Base-by-base conservation (phyloP, 2,113 vertebrate genomes). In the Ariopsis seemanni region DNA sequence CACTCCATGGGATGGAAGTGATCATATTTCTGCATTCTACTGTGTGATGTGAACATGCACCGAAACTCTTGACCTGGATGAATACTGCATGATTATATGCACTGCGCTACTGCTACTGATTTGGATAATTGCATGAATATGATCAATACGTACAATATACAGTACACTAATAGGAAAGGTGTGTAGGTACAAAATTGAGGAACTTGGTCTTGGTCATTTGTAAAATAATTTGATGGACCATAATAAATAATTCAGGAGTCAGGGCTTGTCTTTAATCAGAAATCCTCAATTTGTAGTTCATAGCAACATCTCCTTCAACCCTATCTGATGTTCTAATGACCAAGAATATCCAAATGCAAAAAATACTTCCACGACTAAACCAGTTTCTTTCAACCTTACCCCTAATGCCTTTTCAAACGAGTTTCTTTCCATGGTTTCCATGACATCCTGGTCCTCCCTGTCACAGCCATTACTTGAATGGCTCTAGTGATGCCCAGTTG, bases 361-460 rank as follows among this genome's bases (percentile, higher is more conserved):
- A n/a, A 3, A 14, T 22, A 5, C 11, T 65, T 50, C 48, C 50
- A 17, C 34, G 60, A 34, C 50, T 57, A 25, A 62, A 14, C 15
- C 30, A 25, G 30, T 34, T 65, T 17, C 7, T 86, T 65, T 22
- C 10, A 25, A 63, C 20, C 62, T 57, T 65, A 30, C 22, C 74
- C 17, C 15, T 30, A 10, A 25, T 75, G 58, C 25, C 34, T 79
- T 62, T 57, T 72, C 7, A 10, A 30, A 60, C 1, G 7, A 63
- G n/a, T 71, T 71, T 8, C 1, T 22, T 27, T 53, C 17, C 18
- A 15, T 60, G 25, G 25, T 72, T 69, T 80, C n/a, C 34, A 58
- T 7, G 22, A 87, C 48, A 65, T 87, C 58, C 86, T 87, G 71
- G 7, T 42, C 30, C 57, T 71, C 34, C 34, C 17, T 80, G 53